Percentiles rank a stretch among this genome's conserved stretches.
Evolutionary conservation across 2,113 vertebrate species (phyloP).

Genomic region (Chascanopsetta lugubris): DNA sequence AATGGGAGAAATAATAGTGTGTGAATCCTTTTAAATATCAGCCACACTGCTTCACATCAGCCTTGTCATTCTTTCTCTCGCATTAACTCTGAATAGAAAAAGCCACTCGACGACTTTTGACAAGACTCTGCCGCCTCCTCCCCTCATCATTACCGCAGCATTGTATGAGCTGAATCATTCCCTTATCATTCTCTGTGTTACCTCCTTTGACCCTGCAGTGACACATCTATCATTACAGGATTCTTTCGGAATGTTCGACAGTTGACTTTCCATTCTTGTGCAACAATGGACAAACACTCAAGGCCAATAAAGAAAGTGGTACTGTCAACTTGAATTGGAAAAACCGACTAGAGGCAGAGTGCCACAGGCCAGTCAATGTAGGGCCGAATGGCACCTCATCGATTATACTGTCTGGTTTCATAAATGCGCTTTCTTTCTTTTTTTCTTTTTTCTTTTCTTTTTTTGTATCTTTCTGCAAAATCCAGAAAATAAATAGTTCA

Average conservation of each 20-base stretch:
- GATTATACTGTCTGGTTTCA: not conserved
- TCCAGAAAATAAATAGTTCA: not conserved
- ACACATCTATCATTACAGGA: constrained; percentile 9
- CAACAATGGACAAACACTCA: not conserved
- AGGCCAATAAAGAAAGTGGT: not conserved
- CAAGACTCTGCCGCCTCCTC: not conserved
- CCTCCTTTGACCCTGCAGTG: not conserved
- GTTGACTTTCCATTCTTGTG: constrained; percentile 3
- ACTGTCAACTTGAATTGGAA: not conserved
- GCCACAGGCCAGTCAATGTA: not conserved
- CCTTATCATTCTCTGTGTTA: constrained; percentile 33
- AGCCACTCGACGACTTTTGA: not conserved
- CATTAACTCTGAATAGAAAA: not conserved
- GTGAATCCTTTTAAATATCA: constrained; percentile 18
- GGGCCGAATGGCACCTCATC: not conserved
- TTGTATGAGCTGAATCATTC: constrained; percentile 25
- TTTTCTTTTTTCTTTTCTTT: constrained; percentile 12
- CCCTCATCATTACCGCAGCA: constrained; percentile 21
- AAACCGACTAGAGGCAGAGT: not conserved
- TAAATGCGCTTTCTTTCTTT: not conserved
- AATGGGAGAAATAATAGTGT: not conserved
- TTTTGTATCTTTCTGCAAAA: constrained; percentile 12
- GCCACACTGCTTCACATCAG: not conserved
- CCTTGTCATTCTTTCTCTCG: constrained; percentile 1
- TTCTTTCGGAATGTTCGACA: not conserved